Base-by-base conservation (phyloP, 1,140 invertebrate genomes). In the Lepidurus arcticus region DNA sequence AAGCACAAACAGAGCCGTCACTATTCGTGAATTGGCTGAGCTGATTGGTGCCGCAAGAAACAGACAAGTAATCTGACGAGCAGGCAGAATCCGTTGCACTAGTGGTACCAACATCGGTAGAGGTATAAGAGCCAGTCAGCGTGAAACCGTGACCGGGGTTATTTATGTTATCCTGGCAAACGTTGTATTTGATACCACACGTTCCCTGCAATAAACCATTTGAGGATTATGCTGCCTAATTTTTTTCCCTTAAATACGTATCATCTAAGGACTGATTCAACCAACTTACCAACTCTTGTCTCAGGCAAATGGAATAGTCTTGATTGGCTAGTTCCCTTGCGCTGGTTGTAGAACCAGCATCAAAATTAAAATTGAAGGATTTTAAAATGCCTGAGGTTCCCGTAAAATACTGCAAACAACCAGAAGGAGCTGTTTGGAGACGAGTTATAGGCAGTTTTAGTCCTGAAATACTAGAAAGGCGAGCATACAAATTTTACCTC, bases 41-140 rank as follows among this genome's bases (percentile, higher is more conserved):
- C 44, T 89, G 85, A 81, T 91, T 92, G 0, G 85, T 87, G 0
- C 90, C 91, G 83, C 92, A 94, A 0, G 92, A 92, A n/a, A 94
- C 91, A 42, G 91, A 85, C 1, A 94, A 82, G 90, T 91, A 94
- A 83, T 94, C 93, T 42, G 88, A 88, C 73, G 89, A 88, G 82
- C 92, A 94, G 24, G 43, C 79, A 9, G 65, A 76, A 44, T 80
- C 79, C 5, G 42, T 44, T 74, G 16, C 65, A 42, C 43, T 47
- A 4, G 73, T 74, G 9, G 77, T 76, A 34, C 34, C 42, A 16
- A 45, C 42, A 42, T 44, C 75, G 34, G 76, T 43, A 16, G 73
- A 24, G 21, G 73, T 78, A 74, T 78, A 77, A 26, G 76, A 26
- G 21, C 78, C 76, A 7, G 78, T 76, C 3, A 79, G 43, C 44